Base-by-base conservation (phyloP, 1,140 invertebrate genomes). In the Eueides isabella region DNA sequence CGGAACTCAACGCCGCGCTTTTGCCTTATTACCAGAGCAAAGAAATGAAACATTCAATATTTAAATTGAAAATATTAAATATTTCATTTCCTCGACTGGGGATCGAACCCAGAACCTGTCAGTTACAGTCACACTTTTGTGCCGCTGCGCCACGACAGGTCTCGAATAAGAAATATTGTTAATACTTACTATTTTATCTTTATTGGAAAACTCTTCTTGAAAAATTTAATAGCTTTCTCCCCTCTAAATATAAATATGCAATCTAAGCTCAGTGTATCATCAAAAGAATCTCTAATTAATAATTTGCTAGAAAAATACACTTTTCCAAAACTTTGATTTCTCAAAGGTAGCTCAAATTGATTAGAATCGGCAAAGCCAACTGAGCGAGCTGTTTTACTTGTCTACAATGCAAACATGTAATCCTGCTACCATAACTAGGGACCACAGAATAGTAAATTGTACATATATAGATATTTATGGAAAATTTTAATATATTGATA, bases 331-430 rank as follows among this genome's bases (percentile, higher is more conserved):
- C 48, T 3, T 19, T 19, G 38, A 67, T 41, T 28, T 41, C 38
- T 67, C 41, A 55, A 67, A 29, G 5, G 44, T 31, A 23, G 48
- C 31, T 68, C 33, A 28, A 35, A 69, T n/a, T 31, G 44, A 61
- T 67, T 30, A 67, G 66, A 67, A 29, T 67, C 28, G 23, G 19
- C 11, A 69, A 61, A 61, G 35, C 55, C 44, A 69, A 69, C 67
- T 55, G n/a, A 69, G 29, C 48, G 29, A 41, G 41, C 30, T 7
- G 67, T 33, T 68, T 28, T 19, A 68, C 16, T 61, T 68, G 16
- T 68, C 66, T 55, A 55, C 66, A 68, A 33, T 38, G 48, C 41
- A 68, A 68, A 61, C 66, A 55, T 48, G 5, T 55, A 55, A 38
- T 28, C 23, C 28, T 31, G 16, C n/a, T 30, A 14, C 66, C n/a